These are phyloP conservation scores for Silurus asotus DNA, from an alignment of 2,113 vertebrate species.

Conservation along the genomic window DNA sequence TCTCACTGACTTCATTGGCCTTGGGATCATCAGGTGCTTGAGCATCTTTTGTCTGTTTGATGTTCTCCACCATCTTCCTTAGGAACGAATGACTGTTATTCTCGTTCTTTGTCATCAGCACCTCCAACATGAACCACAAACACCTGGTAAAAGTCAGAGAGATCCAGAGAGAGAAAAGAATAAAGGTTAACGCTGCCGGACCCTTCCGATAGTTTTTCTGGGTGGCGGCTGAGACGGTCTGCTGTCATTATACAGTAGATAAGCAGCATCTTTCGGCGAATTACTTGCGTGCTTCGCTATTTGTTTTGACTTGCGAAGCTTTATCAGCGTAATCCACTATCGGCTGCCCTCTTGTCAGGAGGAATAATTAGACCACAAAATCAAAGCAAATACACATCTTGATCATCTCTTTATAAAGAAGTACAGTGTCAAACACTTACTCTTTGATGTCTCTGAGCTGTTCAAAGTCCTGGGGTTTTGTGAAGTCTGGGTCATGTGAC, in stretches of 20 bases:
- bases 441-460: conserved; percentile 98
- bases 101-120: conserved; percentile 99
- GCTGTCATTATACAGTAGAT: no score
- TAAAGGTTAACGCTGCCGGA: no score
- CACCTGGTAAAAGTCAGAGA: conserved; percentile 71
- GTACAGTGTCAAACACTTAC: conserved; percentile 72
- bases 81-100: conserved; percentile 99
- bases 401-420: not conserved
- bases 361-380: not conserved
- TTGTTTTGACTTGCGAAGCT: no score
- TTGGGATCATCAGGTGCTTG: conserved; percentile 95
- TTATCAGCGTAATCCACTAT: no score
- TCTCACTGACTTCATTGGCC: conserved; percentile 85
- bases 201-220: no score
- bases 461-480: conserved; percentile 95
- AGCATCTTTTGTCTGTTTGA: conserved; percentile 95
- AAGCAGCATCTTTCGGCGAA: no score
- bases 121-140: conserved; percentile 99
- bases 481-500: conserved; percentile 97
- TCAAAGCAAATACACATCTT: not conserved
- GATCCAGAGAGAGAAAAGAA: not conserved
- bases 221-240: no score
- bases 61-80: conserved; percentile 97
- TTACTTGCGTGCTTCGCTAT: no score
- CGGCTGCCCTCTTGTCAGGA: no score